These are phyloP conservation scores for Procavia capensis DNA, from an alignment of 2,113 vertebrate genomes.

Conservation along the genomic window DNA sequence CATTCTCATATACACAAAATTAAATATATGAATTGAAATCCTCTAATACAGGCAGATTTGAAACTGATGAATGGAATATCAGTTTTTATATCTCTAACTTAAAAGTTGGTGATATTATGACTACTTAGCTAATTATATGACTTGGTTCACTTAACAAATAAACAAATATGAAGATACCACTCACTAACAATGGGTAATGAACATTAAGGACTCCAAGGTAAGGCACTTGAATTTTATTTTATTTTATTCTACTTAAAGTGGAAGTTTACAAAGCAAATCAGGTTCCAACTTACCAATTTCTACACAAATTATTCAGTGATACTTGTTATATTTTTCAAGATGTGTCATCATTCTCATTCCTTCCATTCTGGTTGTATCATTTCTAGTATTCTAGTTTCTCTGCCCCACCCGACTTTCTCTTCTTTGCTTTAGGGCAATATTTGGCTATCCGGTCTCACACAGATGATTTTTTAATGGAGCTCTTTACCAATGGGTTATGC, in stretches of 20 bases:
- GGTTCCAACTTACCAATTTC: neutral
- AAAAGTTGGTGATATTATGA: neutral
- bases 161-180: constrained; percentile 16
- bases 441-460: neutral
- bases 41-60: constrained; percentile 22
- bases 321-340: neutral
- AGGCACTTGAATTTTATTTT: neutral
- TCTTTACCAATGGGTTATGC: neutral
- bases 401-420: neutral
- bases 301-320: too few species aligned
- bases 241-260: neutral
- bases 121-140: constrained; percentile 26
- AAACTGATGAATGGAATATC: neutral
- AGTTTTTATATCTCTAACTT: constrained; percentile 30
- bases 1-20: neutral
- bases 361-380: neutral
- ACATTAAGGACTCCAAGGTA: neutral
- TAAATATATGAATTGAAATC: neutral
- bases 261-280: neutral
- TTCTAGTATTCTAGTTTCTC: neutral
- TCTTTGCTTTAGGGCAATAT: neutral
- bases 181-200: constrained; percentile 9
- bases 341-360: neutral
- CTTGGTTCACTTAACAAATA: constrained; percentile 32
- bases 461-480: neutral